These are phyloP conservation scores for Netelia inedita DNA, from an alignment of 2,888 invertebrate genomes.

Conservation along the genomic window DNA sequence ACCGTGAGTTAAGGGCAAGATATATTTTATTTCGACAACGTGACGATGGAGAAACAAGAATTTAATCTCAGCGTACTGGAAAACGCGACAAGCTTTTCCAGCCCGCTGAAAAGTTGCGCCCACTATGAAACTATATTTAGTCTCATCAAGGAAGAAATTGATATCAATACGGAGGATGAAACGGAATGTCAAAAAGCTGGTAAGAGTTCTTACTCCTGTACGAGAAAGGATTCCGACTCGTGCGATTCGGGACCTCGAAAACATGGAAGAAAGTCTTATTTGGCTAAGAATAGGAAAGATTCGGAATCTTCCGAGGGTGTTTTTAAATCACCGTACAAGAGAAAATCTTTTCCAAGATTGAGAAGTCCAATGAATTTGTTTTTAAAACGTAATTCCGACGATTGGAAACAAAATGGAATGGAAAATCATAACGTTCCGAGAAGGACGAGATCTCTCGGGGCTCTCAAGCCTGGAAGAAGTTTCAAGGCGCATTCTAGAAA, in stretches of 20 bases:
- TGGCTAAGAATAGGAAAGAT: not conserved
- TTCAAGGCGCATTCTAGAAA: not conserved
- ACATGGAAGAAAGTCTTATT: too few relatives aligned
- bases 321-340: constrained; percentile 31
- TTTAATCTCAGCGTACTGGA: constrained; percentile 63
- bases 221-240: not conserved
- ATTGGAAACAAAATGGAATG: not conserved
- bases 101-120: constrained; percentile 29
- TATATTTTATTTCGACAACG: not conserved
- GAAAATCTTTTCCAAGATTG: not conserved
- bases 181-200: constrained; percentile 14
- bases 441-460: constrained; percentile 37
- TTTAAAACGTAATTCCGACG: not conserved
- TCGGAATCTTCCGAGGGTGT: not conserved
- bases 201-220: not conserved
- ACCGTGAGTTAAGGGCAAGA: not conserved
- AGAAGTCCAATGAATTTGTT: constrained; percentile 9
- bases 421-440: not conserved
- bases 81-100: constrained; percentile 36
- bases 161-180: constrained; percentile 55
- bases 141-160: constrained; percentile 58
- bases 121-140: constrained; percentile 43
- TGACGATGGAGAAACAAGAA: constrained; percentile 7
- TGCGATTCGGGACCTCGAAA: too few relatives aligned
- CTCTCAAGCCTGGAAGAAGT: constrained; percentile 40